A percentile compares a stretch with the other conserved stretches of the same genome.
Conservation (phyloP, 2,797 vertebrate species). For the Cynodonichthys magdalenae region DNA sequence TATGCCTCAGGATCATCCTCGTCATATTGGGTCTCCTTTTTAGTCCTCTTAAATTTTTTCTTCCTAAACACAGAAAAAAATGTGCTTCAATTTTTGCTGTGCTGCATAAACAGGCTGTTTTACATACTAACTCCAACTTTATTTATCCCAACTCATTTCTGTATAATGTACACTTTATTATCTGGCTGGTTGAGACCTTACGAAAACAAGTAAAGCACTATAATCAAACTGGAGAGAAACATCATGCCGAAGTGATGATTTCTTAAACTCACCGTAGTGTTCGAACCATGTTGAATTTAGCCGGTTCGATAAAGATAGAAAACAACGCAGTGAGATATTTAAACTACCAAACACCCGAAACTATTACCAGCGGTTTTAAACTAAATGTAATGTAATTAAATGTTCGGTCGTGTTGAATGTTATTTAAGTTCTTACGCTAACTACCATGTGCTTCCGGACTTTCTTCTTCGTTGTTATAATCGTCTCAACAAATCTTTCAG, state of each 20-base stretch:
- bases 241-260: neutral
- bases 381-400: neutral
- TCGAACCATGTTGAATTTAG: constrained; percentile 72
- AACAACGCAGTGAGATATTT: no score
- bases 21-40: constrained; percentile 59
- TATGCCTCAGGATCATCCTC: constrained; percentile 78
- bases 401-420: neutral
- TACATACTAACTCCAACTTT: no score
- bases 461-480: constrained; percentile 30
- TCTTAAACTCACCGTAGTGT: constrained; percentile 66
- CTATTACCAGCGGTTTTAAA: neutral
- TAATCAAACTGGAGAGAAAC: no score
- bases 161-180: no score
- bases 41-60: constrained; percentile 43
- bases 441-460: constrained; percentile 54
- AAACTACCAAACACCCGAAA: neutral
- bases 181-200: neutral
- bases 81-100: neutral
- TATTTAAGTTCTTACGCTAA: neutral
- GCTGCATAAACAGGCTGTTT: neutral
- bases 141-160: no score
- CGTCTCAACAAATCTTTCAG: fast-evolving
- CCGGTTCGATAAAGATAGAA: no score
- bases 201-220: no score
- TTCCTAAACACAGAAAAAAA: constrained; percentile 42